Evolutionary conservation across 1,140 invertebrate genomes (phyloP), one percentile per base, ranked within the genome.

Genomic region (Listronotus bonariensis): DNA sequence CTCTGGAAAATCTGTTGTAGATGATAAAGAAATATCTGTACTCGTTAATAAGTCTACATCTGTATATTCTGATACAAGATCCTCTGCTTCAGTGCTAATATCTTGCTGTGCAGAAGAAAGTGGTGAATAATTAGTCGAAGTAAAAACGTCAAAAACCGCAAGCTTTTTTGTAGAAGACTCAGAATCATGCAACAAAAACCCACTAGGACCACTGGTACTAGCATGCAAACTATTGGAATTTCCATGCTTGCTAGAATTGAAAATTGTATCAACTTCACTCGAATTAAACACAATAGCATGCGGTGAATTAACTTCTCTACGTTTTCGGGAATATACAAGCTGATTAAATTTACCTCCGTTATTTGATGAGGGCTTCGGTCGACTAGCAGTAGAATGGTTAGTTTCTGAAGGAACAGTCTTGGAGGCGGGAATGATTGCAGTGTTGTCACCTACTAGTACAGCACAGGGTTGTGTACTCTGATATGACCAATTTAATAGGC

Each of bases 401-500:
- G 80, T 84, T 69, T 87, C 83, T 34, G 84, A 80, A 52, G 83
- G 83, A 66, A 83, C 82, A 57, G 83, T 77, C 79, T 89, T 89
- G 40, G 87, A 86, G 63, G 82, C 80, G 48, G 85, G 81, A 68
- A 86, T 85, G 55, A 85, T 81, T 76, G 90, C 87, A 11, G 82
- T 80, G 65, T 85, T 86, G 70, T 89, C 90, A 70, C 89, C 90
- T 54, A 93, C 91, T 72, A 93, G 80, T 57, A 93, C 90, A 69
- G 89, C 87, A 82, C 92, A 93, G 34, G 90, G 86, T 74, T 90
- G 89, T 48, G 88, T 84, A 58, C 86, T 87, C 77, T 90, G 88
- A 79, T 92, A 90, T 74, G 90, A 89, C 86, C 88, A 91, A 77
- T 88, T 91, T 65, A 93, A 82, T 70, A 92, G 83, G 77, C 90